Conservation (phyloP, 1,140 invertebrate species). For the Centruroides sculpturatus region DNA sequence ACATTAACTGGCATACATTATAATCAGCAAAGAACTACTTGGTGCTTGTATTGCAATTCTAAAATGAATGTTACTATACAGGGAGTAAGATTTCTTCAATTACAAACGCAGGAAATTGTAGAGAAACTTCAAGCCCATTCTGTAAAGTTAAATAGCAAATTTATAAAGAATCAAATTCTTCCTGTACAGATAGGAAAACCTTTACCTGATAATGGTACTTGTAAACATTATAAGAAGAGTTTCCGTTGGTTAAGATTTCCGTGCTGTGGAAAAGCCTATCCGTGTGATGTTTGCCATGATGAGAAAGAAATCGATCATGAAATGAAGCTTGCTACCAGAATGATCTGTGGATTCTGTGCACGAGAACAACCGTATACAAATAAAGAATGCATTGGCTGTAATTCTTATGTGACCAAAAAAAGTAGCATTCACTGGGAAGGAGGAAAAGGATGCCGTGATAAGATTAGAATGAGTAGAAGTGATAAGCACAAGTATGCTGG, state of each 20-base stretch:
- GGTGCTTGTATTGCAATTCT: conserved; percentile 13
- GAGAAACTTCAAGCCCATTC: no score
- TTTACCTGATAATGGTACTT: conserved; percentile 29
- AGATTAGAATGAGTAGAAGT: conserved; percentile 27
- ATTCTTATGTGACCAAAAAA: conserved; percentile 21
- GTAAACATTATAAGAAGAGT: conserved; percentile 34
- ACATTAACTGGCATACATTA: conserved; percentile 12
- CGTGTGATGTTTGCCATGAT: conserved; percentile 33
- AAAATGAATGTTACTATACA: conserved; percentile 12
- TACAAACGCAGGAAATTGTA: no score
- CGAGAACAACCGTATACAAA: conserved; percentile 29
- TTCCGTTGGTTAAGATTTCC: conserved; percentile 34
- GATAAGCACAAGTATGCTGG: conserved; percentile 27
- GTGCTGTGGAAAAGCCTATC: conserved; percentile 32
- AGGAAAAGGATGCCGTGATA: conserved; percentile 30
- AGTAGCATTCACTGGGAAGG: conserved; percentile 30
- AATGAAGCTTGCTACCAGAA: conserved; percentile 30
- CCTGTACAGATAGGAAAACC: conserved; percentile 29
- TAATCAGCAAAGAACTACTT: conserved; percentile 7
- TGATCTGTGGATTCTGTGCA: conserved; percentile 34
- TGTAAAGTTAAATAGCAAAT: no score
- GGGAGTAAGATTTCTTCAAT: conserved; percentile 3
- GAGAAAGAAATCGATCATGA: conserved; percentile 29
- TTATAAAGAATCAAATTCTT: conserved; percentile 12
- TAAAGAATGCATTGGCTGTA: conserved; percentile 25